Conservation (phyloP, 2,797 vertebrate genomes). For the Syngnathus rostellatus region DNA sequence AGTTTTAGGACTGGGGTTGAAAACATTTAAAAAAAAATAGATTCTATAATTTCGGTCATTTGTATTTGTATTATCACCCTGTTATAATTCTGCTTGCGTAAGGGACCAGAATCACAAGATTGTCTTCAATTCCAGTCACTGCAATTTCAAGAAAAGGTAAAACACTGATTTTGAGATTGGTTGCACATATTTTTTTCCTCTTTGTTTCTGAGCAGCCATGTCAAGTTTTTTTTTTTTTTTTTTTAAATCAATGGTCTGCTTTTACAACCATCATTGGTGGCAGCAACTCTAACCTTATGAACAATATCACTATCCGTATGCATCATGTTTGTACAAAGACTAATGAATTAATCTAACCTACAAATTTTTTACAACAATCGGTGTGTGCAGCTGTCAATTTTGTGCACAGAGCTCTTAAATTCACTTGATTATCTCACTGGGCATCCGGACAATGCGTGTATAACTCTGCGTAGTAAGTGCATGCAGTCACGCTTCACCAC, state of each 20-base stretch:
- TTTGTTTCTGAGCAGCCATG: background rate
- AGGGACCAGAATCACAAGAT: background rate
- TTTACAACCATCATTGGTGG: background rate
- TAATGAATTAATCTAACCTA: constrained; percentile 3
- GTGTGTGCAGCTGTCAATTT: background rate
- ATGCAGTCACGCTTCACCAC: constrained; percentile 41
- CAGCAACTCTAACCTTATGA: constrained; percentile 14
- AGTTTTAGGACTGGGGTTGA: constrained; percentile 9
- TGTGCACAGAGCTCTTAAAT: background rate
- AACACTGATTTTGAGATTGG: background rate
- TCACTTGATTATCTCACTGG: constrained; percentile 29
- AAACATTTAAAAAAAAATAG: constrained; percentile 9
- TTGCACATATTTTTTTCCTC: background rate
- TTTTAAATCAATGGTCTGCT: background rate
- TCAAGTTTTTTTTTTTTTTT: background rate
- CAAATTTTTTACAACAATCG: constrained; percentile 7
- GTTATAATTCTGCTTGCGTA: background rate
- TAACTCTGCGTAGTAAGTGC: constrained; percentile 24
- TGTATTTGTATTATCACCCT: background rate
- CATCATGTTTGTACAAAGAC: background rate
- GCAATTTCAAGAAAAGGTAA: background rate
- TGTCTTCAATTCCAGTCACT: background rate
- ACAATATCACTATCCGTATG: constrained; percentile 2
- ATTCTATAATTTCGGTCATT: too few species aligned
- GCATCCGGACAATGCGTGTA: constrained; percentile 19